phyloP scores from a whole-genome alignment of 2,888 invertebrate genomes.

The Cataglyphis rosenhaueri region DNA sequence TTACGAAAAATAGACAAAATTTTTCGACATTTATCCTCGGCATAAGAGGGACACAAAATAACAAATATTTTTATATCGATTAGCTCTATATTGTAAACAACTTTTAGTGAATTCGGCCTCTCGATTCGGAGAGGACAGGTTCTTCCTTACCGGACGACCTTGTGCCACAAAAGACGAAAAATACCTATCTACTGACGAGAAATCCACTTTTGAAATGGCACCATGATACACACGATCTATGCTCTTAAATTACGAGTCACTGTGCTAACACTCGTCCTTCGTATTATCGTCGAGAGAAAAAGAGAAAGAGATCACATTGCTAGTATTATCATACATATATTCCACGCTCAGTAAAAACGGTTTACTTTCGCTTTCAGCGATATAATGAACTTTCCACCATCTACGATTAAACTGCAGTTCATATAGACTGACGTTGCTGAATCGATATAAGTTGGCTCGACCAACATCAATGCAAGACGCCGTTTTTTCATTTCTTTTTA shows the following conservation, averaged over 20 bases:
- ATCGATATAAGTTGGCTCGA: not conserved
- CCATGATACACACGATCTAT: conserved; percentile 1
- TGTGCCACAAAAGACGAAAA: conserved; percentile 52
- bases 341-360: conserved; percentile 43
- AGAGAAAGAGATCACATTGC: conserved; percentile 45
- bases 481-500: conserved; percentile 3
- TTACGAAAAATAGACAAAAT: not conserved
- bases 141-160: conserved; percentile 55
- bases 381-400: conserved; percentile 3
- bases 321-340: conserved; percentile 64
- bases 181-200: conserved; percentile 40
- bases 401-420: conserved; percentile 1
- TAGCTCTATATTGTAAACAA: not conserved
- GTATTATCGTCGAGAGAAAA: conserved; percentile 30
- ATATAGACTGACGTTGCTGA: not conserved
- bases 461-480: not conserved
- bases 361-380: conserved; percentile 62
- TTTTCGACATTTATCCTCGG: not conserved
- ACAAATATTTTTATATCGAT: conserved; percentile 15
- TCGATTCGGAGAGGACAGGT: not conserved
- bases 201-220: conserved; percentile 64
- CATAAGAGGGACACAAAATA: not conserved
- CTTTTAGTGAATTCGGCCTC: conserved; percentile 26
- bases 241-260: conserved; percentile 35
- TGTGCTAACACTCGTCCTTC: conserved; percentile 35